Percentiles rank a stretch among this genome's conserved stretches.
Conservation (phyloP, 53 echinoderm and acorn worm genomes). For the Zoroaster sp. region DNA sequence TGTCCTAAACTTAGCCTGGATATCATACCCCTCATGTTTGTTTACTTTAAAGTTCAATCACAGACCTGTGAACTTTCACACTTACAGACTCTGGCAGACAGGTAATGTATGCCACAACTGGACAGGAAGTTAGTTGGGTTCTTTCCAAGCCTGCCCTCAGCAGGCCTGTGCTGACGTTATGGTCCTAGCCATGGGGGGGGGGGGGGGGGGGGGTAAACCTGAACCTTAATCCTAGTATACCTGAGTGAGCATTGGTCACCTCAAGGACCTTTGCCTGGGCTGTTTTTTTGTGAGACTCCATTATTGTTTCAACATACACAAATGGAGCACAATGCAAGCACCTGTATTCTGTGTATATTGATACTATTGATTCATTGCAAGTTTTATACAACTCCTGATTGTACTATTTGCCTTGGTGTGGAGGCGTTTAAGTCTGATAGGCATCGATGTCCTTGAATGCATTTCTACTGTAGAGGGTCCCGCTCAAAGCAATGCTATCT, state of each 20-base stretch:
- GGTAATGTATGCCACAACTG: not conserved
- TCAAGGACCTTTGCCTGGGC: not conserved
- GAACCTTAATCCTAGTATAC: not conserved
- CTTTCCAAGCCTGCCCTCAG: not conserved
- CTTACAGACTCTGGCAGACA: not conserved
- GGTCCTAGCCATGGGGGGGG: not conserved
- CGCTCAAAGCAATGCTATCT: not conserved
- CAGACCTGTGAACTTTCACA: not conserved
- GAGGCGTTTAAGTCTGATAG: not conserved
- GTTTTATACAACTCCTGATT: not conserved
- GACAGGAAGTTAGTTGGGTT: not conserved
- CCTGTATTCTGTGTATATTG: not conserved
- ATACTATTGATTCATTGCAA: not conserved
- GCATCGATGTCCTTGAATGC: not conserved
- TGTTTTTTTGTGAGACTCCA: not conserved
- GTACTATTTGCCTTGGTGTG: not conserved
- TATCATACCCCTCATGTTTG: not conserved
- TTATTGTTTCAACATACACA: not conserved
- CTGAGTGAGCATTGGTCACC: constrained; percentile 2
- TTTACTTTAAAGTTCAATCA: not conserved
- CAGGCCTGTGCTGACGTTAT: not conserved
- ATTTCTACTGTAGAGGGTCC: not conserved
- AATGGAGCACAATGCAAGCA: not conserved
- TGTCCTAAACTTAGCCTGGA: not conserved
- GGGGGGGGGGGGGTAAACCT: not conserved